Conservation (phyloP, 2,888 invertebrate species). For the Cylloceria caligata region DNA sequence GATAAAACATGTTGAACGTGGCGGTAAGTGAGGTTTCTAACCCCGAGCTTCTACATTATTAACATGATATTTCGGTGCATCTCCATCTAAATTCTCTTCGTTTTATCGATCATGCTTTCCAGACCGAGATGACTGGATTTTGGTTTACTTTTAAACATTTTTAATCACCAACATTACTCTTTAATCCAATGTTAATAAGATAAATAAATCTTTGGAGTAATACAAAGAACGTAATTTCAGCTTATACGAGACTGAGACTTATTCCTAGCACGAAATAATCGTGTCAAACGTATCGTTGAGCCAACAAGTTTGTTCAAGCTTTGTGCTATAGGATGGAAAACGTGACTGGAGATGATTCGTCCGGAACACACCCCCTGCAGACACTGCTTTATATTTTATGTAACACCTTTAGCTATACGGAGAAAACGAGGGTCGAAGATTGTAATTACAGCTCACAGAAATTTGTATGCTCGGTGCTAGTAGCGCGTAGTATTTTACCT, state of each 20-base stretch:
- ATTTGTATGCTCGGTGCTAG: too few relatives aligned
- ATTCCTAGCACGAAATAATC: slow-evolving; percentile 5
- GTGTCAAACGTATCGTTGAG: slow-evolving; percentile 6
- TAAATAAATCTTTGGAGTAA: too few relatives aligned
- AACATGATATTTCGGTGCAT: background rate
- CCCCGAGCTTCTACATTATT: background rate
- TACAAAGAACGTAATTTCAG: too few relatives aligned
- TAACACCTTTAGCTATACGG: background rate
- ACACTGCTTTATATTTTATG: slow-evolving; percentile 10
- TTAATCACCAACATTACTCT: too few relatives aligned
- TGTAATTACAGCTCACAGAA: too few relatives aligned
- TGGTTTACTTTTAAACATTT: background rate
- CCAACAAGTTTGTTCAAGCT: slow-evolving; percentile 4
- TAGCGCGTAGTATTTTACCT: too few relatives aligned
- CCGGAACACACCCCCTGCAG: background rate
- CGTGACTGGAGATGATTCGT: background rate
- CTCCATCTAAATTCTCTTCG: background rate
- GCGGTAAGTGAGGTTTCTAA: background rate
- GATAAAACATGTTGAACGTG: background rate
- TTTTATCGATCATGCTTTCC: background rate
- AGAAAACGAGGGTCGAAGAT: too few relatives aligned
- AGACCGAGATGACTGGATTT: background rate
- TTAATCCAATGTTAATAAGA: too few relatives aligned
- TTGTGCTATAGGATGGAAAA: background rate
- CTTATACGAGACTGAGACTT: slow-evolving; percentile 4